A percentile compares a stretch with the other conserved stretches of the same genome.
phyloP scores from a whole-genome alignment of 2,113 vertebrate genomes.

The Anolis sagrei region DNA sequence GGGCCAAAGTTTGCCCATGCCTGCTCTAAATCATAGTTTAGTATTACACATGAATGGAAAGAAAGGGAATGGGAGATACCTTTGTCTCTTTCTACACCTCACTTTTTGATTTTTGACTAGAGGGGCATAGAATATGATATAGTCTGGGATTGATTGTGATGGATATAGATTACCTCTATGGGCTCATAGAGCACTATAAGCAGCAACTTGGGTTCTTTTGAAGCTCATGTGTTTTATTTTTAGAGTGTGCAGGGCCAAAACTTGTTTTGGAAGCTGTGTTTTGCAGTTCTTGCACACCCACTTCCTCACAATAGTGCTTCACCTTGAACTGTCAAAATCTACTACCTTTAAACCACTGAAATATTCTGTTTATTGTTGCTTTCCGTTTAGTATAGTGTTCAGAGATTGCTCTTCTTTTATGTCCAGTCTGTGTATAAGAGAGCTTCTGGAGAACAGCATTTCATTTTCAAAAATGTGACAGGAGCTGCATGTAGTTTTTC shows the following conservation, averaged over 20 bases:
- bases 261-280: too few relatives aligned
- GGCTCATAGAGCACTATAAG: neutral
- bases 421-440: neutral
- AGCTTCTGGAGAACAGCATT: neutral
- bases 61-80: neutral
- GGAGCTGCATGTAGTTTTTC: neutral
- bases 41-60: neutral
- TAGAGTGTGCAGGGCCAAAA: too few relatives aligned
- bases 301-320: neutral
- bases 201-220: neutral
- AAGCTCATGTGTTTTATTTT: neutral
- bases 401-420: neutral
- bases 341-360: too few relatives aligned
- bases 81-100: neutral
- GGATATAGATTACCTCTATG: neutral
- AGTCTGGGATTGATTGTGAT: neutral
- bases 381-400: neutral
- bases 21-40: too few relatives aligned
- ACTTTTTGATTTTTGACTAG: neutral
- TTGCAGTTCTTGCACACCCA: neutral
- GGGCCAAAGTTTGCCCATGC: too few relatives aligned
- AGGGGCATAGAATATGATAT: neutral
- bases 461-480: neutral
- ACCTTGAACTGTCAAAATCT: neutral
- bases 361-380: neutral